phyloP scores from a whole-genome alignment of 2,797 vertebrate species.

The Xerus rutilus region DNA sequence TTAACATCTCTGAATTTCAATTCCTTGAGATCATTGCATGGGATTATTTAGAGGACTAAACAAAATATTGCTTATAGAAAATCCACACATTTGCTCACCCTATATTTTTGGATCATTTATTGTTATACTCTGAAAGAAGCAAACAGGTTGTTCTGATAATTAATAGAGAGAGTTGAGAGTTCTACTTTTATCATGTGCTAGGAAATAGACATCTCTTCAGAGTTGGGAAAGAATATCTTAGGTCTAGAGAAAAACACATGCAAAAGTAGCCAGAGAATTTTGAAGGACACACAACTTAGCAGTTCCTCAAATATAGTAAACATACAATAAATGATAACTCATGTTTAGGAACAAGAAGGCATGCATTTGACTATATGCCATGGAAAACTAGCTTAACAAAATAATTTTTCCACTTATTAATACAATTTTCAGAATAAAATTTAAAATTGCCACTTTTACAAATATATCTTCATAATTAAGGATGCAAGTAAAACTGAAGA shows the following conservation, averaged over 20 bases:
- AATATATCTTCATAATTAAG: background rate
- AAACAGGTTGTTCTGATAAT: background rate
- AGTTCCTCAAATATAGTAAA: background rate
- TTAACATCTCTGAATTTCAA: background rate
- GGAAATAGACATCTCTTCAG: background rate
- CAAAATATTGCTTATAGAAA: background rate
- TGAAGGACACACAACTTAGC: background rate
- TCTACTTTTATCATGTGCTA: background rate
- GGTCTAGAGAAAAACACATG: background rate
- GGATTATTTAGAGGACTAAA: background rate
- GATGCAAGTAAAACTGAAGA: slow-evolving; percentile 8
- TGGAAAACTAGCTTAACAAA: slow-evolving; percentile 26
- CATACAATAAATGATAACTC: background rate
- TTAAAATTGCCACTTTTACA: background rate
- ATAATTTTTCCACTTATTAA: slow-evolving; percentile 7
- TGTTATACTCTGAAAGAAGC: background rate
- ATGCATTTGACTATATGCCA: background rate
- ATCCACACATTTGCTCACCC: background rate
- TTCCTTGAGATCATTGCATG: background rate
- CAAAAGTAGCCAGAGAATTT: background rate
- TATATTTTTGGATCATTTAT: background rate
- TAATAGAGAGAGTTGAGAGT: background rate
- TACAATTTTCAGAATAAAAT: background rate
- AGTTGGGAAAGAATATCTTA: background rate
- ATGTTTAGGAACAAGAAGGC: background rate